These are phyloP conservation scores for Neotoma lepida DNA, from an alignment of 2,113 vertebrate genomes.

Conservation along the genomic window DNA sequence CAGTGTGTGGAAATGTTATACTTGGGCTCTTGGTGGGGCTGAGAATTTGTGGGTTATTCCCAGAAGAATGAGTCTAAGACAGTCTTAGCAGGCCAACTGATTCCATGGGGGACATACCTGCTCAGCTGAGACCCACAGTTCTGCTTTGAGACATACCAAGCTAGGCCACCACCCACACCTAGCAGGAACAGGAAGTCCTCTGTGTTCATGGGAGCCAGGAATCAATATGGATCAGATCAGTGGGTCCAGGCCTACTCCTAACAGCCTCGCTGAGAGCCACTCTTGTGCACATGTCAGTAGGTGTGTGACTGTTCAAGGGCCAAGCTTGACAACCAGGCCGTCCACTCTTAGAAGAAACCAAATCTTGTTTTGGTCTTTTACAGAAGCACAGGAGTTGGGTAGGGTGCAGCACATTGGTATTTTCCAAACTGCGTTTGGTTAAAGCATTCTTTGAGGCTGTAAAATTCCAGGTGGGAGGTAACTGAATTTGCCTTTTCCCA, in stretches of 20 bases:
- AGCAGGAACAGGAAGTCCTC: not conserved
- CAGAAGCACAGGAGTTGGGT: not conserved
- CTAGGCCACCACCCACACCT: not conserved
- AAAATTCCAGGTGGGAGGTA: not conserved
- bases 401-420: not conserved
- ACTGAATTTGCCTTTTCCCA: not conserved
- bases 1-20: not conserved
- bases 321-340: not conserved
- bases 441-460: constrained; percentile 5
- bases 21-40: constrained; percentile 7
- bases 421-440: constrained; percentile 25
- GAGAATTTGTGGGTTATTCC: constrained; percentile 21
- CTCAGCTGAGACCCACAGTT: not conserved
- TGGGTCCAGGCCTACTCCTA: not conserved
- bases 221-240: not conserved
- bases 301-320: not conserved
- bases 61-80: constrained; percentile 4
- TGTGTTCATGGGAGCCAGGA: constrained; percentile 15
- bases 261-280: not conserved
- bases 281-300: not conserved
- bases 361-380: not conserved
- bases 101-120: not conserved
- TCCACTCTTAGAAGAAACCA: not conserved
- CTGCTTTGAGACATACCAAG: not conserved
- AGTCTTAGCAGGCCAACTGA: not conserved